phyloP scores from a whole-genome alignment of 2,888 invertebrate species.

The Agrochola lychnidis region DNA sequence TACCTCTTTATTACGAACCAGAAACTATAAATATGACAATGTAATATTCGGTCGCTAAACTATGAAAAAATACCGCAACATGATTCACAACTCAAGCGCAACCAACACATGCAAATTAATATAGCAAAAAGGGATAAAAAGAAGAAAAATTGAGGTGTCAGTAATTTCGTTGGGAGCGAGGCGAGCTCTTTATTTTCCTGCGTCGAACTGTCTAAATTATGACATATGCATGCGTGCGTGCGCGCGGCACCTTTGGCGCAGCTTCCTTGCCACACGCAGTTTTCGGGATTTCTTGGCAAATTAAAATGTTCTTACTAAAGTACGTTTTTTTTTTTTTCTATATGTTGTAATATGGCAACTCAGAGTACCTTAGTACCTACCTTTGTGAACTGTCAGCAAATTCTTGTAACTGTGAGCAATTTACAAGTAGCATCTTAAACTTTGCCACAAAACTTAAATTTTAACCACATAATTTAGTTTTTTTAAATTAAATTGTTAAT shows the following conservation, averaged over 20 bases:
- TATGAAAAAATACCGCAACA: constrained; percentile 38
- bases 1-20: constrained; percentile 13
- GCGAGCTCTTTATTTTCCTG: constrained; percentile 65
- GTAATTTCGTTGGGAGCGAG: constrained; percentile 66
- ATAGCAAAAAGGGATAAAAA: constrained; percentile 52
- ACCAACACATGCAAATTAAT: constrained; percentile 62
- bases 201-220: constrained; percentile 70
- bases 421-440: not conserved
- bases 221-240: constrained; percentile 66
- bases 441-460: no score
- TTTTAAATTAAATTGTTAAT: no score
- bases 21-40: constrained; percentile 21
- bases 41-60: constrained; percentile 30
- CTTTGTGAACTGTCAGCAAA: not conserved
- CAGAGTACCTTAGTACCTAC: no score
- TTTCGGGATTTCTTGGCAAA: constrained; percentile 53
- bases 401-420: not conserved
- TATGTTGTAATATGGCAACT: not conserved
- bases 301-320: constrained; percentile 39
- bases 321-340: constrained; percentile 3
- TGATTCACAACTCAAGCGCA: constrained; percentile 57
- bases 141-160: constrained; percentile 64
- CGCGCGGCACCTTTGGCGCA: constrained; percentile 50
- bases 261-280: constrained; percentile 69
- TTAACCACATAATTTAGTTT: no score